Evolutionary conservation across 2,113 vertebrate species (phyloP).

Genomic region (Leiothrix lutea): DNA sequence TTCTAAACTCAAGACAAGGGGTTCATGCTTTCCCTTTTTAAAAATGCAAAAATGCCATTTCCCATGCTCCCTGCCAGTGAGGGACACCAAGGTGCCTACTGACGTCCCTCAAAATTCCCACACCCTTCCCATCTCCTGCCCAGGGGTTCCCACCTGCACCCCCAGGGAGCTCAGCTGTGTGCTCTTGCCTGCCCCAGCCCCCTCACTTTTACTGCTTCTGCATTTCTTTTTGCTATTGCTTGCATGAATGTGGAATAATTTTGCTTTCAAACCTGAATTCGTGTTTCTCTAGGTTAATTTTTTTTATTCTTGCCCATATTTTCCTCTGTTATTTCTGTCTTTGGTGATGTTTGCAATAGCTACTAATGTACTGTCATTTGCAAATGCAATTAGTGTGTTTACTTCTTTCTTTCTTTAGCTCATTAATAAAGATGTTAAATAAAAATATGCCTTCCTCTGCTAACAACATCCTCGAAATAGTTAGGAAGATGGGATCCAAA

Average conservation of each 20-base stretch:
- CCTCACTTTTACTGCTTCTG: background rate
- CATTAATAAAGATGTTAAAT: conserved; percentile 85
- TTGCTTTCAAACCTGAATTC: background rate
- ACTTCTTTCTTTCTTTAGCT: conserved; percentile 77
- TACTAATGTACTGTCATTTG: conserved; percentile 81
- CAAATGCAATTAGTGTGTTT: conserved; percentile 81
- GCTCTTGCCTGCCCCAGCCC: too few relatives aligned
- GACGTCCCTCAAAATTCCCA: background rate
- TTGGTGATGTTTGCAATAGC: conserved; percentile 74
- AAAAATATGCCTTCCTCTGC: conserved; percentile 79
- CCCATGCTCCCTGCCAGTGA: background rate
- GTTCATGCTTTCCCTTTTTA: background rate
- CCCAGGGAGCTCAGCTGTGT: too few relatives aligned
- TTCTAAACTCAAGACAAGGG: too few relatives aligned
- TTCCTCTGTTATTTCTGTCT: conserved; percentile 73
- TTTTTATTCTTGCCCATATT: conserved; percentile 53
- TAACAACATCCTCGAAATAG: conserved; percentile 59
- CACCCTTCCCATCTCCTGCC: background rate
- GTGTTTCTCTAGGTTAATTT: background rate
- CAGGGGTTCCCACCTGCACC: background rate
- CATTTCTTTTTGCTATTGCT: background rate
- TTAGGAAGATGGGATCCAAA: conserved; percentile 53
- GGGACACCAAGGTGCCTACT: accelerated
- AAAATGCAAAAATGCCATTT: accelerated
- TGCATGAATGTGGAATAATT: background rate